Evolutionary conservation across 2,797 vertebrate genomes (phyloP).

Genomic region (Acanthiza pusilla): DNA sequence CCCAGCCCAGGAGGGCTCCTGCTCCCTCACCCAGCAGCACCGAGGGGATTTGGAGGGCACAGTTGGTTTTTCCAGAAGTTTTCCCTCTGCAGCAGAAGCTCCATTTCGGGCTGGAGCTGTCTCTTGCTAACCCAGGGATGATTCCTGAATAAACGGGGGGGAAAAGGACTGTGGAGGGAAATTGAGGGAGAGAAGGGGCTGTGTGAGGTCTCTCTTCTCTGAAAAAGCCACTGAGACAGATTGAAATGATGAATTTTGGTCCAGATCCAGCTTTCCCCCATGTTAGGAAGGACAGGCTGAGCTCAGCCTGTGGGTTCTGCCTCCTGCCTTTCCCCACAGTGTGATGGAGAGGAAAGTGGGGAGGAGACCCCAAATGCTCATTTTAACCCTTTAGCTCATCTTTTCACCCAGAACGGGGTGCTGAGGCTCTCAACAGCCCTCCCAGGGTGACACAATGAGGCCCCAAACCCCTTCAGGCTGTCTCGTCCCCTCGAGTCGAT

Average conservation of each 20-base stretch:
- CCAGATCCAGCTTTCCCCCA: neutral
- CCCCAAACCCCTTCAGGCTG: neutral
- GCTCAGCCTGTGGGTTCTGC: neutral
- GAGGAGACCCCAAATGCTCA: neutral
- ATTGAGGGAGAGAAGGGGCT: neutral
- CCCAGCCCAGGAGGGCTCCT: accelerated
- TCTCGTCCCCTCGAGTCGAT: accelerated
- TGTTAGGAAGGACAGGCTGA: neutral
- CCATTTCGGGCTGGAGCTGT: accelerated
- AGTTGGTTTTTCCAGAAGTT: neutral
- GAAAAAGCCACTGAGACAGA: neutral
- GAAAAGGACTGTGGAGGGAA: neutral
- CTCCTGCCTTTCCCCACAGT: neutral
- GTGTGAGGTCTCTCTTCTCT: neutral
- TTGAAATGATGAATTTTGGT: neutral
- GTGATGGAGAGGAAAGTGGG: accelerated
- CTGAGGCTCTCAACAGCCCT: neutral
- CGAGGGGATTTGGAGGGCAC: neutral
- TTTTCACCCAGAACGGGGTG: accelerated
- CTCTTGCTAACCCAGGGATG: neutral
- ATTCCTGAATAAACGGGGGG: neutral
- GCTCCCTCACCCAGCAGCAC: neutral
- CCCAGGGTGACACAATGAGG: neutral
- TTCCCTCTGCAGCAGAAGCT: neutral
- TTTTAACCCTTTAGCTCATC: neutral